Evolutionary conservation across 2,888 invertebrate genomes (phyloP), one percentile per base, ranked within the genome.

Genomic region (Diarsia rubi): DNA sequence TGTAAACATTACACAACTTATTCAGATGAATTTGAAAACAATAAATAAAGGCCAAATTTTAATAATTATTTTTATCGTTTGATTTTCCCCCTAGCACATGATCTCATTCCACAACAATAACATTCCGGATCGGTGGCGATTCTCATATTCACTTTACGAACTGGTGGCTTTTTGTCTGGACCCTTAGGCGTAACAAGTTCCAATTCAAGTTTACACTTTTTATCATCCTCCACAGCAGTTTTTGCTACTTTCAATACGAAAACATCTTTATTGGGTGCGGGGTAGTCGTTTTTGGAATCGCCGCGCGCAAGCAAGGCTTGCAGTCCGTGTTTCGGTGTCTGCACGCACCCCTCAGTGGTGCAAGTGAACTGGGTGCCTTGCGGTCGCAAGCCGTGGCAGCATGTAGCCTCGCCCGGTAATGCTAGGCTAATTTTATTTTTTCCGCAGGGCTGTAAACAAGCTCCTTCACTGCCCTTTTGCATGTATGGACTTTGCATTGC

Each of bases 201-300:
- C 86, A 98, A 87, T 91, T 98, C 98, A 45, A 96, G 73, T 91
- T 97, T 97, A 69, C 97, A 97, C 91, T 97, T 98, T 88, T 97
- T 97, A 70, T 97, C 97, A 0, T 96, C 97, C 21, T 97, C 97
- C 77, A 97, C 97, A 2, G 97, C 97, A 81, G 97, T 98, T 90
- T 98, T 98, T 1, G 97, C 98, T 63, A 98, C 97, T 90, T 97
- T 96, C 70, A 98, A 90, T n/a, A 98, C 97, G 81, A 97, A 97
- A 11, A 97, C 94, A 82, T 97, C 97, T 87, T 94, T 97, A 64
- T 97, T 97, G 0, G 37, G 37, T 5, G 96, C 95, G 0, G 96
- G 95, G 79, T 96, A 91, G 0, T 96, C 95, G 65, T 85, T 86
- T 90, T 92, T 97, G 85, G 77, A 75, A 72, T 95, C 95, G 12